phyloP scores from a whole-genome alignment of 2,113 vertebrate species.

The Dipodomys stephensi region DNA sequence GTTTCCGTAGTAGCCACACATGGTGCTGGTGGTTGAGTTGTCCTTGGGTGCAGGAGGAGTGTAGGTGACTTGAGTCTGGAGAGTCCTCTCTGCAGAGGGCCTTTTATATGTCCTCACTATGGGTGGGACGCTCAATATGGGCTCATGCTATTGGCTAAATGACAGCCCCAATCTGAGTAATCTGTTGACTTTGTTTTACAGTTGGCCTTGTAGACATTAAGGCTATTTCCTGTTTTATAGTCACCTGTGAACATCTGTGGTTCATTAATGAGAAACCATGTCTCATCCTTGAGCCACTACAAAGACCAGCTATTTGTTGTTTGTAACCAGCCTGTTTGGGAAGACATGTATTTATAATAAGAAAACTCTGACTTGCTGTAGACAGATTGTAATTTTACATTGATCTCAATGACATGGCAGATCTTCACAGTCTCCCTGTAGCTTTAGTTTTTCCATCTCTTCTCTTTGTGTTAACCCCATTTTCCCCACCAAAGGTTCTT shows the following conservation, averaged over 20 bases:
- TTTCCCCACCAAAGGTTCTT: not conserved
- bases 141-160: not conserved
- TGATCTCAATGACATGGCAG: not conserved
- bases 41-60: not conserved
- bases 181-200: constrained; percentile 11
- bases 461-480: not conserved
- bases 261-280: not conserved
- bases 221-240: not conserved
- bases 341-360: not conserved
- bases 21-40: constrained; percentile 36
- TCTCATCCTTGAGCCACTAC: not conserved
- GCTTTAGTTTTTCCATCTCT: not conserved
- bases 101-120: constrained; percentile 15
- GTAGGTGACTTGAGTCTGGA: not conserved
- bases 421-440: not conserved
- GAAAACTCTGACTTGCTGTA: not conserved
- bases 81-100: not conserved
- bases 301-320: not conserved
- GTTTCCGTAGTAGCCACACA: constrained; percentile 47
- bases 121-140: not conserved
- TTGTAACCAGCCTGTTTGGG: not conserved
- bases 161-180: constrained; percentile 7
- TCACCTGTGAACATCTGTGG: not conserved
- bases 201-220: not conserved
- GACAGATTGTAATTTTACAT: not conserved